These are phyloP conservation scores for Carlito syrichta DNA, from an alignment of 2,113 vertebrate genomes.

Conservation along the genomic window DNA sequence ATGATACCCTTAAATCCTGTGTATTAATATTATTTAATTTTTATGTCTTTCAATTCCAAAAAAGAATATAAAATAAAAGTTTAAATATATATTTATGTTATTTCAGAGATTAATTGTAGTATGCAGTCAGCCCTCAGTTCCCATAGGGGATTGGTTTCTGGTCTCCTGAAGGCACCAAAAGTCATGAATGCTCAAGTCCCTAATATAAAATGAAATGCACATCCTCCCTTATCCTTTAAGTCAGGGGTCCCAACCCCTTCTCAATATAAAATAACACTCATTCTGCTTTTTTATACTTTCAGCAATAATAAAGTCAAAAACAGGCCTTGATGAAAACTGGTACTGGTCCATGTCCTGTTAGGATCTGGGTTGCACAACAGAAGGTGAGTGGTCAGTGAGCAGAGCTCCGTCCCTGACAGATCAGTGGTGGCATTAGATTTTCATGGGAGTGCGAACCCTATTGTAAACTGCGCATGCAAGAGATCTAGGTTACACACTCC, in stretches of 20 bases:
- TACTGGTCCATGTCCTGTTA: too few relatives aligned
- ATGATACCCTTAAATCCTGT: background rate
- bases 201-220: background rate
- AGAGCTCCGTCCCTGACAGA: too few relatives aligned
- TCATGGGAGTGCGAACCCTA: too few relatives aligned
- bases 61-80: background rate
- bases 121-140: background rate
- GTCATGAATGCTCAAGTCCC: background rate
- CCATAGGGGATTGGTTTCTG: background rate
- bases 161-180: background rate
- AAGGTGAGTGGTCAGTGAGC: too few relatives aligned
- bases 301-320: background rate
- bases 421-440: too few relatives aligned
- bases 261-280: background rate
- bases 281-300: background rate
- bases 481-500: too few relatives aligned
- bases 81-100: background rate
- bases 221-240: too few relatives aligned
- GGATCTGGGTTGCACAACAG: too few relatives aligned
- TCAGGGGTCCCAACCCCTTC: too few relatives aligned
- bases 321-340: background rate
- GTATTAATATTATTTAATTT: background rate
- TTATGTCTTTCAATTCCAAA: background rate
- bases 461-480: too few relatives aligned
- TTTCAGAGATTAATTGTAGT: background rate